Conservation (phyloP, 2,888 invertebrate genomes). For the Notodonta dromedarius region DNA sequence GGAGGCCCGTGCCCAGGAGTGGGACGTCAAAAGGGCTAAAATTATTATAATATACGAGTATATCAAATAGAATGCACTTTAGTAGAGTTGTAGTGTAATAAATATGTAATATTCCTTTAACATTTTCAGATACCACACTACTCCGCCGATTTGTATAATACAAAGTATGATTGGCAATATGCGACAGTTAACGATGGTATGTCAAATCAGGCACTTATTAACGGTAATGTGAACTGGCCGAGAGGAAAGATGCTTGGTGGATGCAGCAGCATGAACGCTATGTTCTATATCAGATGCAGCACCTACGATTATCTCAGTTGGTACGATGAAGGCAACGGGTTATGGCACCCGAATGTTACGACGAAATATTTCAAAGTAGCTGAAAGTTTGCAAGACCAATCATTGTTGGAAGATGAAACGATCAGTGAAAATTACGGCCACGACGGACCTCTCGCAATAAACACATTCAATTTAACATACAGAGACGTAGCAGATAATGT, state of each 20-base stretch:
- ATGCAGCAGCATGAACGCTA: constrained; percentile 79
- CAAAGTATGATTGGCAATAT: constrained; percentile 76
- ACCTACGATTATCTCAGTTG: constrained; percentile 74
- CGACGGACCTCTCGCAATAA: constrained; percentile 15
- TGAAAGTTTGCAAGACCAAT: constrained; percentile 16
- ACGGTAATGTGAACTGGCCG: constrained; percentile 67
- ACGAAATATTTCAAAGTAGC: constrained; percentile 14
- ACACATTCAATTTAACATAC: constrained; percentile 12
- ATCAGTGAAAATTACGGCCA: constrained; percentile 14
- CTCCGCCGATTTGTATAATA: background rate
- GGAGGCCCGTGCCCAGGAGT: too few species aligned
- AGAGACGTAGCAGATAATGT: background rate
- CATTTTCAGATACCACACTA: background rate
- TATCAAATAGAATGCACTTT: too few species aligned
- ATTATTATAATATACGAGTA: too few species aligned
- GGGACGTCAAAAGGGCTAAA: too few species aligned
- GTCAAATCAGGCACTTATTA: constrained; percentile 85
- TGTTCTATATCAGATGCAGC: constrained; percentile 78
- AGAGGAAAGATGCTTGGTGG: constrained; percentile 85
- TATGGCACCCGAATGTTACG: constrained; percentile 12
- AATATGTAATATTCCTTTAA: too few species aligned
- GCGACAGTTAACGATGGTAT: constrained; percentile 90
- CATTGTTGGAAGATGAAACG: constrained; percentile 3
- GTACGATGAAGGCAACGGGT: constrained; percentile 70
- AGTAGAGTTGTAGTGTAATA: too few species aligned